Evolutionary conservation across 2,888 invertebrate genomes (phyloP), one percentile per base, ranked within the genome.

Genomic region (Campoletis raptor): DNA sequence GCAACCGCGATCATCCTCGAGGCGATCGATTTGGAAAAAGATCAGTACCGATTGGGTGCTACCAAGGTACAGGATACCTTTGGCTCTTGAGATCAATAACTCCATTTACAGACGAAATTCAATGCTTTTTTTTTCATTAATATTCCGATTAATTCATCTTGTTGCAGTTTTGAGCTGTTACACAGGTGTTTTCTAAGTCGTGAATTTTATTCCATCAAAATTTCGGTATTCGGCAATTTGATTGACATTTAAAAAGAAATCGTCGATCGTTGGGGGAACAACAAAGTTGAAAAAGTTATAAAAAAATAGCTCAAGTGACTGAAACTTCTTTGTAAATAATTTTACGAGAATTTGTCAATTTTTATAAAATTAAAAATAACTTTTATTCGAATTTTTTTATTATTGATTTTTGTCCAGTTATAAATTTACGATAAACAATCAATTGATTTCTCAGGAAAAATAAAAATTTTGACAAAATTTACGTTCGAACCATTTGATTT

Each of bases 1-100:
- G 97, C 97, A 92, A 96, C 98, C 89, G 96, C 96, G 95, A 96
- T 97, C 95, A 97, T 99, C 95, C 96, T 98, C 95, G 97, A 97
- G 91, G 95, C 95, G 92, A 96, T 97, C 95, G 96, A 97, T 95
- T 96, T 99, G 95, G 98, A 98, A 94, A 95, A 97, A 91, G 99
- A 99, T 95, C 98, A 98, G 95, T 99, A 96, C 96, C 97, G 99
- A 94, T 95, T 99, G 95, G 99, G 99, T 96, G 97, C 96, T 95
- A 99, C 98, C 92, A 99, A 99, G 98, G 99, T 99, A 97, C 95
- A 94, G 88, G 92, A 92, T 90, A 89, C 90, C 92, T 91, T 89
- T 90, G 92, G 89, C 87, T 84, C 84, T 79, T 77, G 24, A 66
- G 42, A 77, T n/a, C 57, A 30, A 7, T 77, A 30, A 77, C 18